Evolutionary conservation across 2,797 vertebrate species (phyloP).

Genomic region (Myoxocephalus aenaeus): DNA sequence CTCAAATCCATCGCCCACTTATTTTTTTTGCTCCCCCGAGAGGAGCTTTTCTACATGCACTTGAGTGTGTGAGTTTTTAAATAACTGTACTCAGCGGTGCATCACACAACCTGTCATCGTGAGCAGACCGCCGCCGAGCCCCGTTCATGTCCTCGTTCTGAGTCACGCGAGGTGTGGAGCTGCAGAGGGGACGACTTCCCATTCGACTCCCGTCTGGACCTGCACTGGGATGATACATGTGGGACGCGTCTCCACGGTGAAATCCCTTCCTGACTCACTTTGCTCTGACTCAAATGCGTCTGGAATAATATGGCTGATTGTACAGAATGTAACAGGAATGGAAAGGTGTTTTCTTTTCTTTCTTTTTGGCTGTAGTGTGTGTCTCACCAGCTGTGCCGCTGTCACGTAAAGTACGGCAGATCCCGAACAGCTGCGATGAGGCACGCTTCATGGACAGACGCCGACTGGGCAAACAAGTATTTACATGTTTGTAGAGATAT

Average conservation of each 20-base stretch:
- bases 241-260: slow-evolving; percentile 17
- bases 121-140: slow-evolving; percentile 20
- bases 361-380: slow-evolving; percentile 5
- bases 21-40: slow-evolving; percentile 1
- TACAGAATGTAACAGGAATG: neutral
- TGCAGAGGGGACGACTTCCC: slow-evolving; percentile 22
- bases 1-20: neutral
- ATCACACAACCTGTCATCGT: slow-evolving; percentile 59
- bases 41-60: slow-evolving; percentile 42
- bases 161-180: slow-evolving; percentile 19
- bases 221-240: slow-evolving; percentile 33
- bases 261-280: slow-evolving; percentile 47
- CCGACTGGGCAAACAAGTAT: slow-evolving; percentile 18
- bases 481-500: slow-evolving; percentile 30
- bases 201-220: slow-evolving; percentile 37
- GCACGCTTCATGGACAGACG: neutral
- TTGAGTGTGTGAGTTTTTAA: slow-evolving; percentile 48
- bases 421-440: slow-evolving; percentile 51
- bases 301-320: slow-evolving; percentile 31
- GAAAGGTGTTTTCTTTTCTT: slow-evolving; percentile 5
- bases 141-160: slow-evolving; percentile 22
- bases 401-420: neutral
- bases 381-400: slow-evolving; percentile 46
- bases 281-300: slow-evolving; percentile 39
- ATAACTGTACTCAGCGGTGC: slow-evolving; percentile 30